phyloP scores from a whole-genome alignment of 2,113 vertebrate species.

The Saguinus imperator region DNA sequence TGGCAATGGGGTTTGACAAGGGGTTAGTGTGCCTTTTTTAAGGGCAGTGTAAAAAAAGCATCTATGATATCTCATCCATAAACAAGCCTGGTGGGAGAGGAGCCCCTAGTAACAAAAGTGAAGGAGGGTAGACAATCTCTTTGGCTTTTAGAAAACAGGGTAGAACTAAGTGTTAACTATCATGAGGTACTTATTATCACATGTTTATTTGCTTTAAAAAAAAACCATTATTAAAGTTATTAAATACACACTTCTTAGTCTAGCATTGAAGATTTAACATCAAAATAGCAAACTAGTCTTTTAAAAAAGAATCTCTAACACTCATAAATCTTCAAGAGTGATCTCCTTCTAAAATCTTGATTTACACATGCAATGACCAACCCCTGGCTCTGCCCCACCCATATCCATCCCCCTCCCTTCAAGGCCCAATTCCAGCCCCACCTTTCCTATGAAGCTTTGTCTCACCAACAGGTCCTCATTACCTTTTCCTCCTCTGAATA shows the following conservation, averaged over 20 bases:
- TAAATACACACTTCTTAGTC: neutral
- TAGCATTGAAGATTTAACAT: neutral
- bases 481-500: neutral
- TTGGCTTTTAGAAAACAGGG: neutral
- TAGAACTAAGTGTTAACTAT: neutral
- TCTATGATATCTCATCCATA: neutral
- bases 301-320: neutral
- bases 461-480: neutral
- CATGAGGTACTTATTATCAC: neutral
- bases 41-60: neutral
- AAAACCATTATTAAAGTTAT: neutral
- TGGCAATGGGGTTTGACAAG: neutral
- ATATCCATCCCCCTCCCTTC: neutral
- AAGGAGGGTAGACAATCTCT: neutral
- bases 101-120: neutral
- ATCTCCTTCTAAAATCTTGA: neutral
- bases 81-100: neutral
- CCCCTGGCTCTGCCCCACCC: neutral
- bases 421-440: neutral
- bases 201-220: neutral
- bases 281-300: neutral
- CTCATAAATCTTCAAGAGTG: neutral
- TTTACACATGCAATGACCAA: neutral
- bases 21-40: neutral
- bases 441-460: neutral